phyloP scores from a whole-genome alignment of 2,113 vertebrate species.

The Dipodomys ordii region DNA sequence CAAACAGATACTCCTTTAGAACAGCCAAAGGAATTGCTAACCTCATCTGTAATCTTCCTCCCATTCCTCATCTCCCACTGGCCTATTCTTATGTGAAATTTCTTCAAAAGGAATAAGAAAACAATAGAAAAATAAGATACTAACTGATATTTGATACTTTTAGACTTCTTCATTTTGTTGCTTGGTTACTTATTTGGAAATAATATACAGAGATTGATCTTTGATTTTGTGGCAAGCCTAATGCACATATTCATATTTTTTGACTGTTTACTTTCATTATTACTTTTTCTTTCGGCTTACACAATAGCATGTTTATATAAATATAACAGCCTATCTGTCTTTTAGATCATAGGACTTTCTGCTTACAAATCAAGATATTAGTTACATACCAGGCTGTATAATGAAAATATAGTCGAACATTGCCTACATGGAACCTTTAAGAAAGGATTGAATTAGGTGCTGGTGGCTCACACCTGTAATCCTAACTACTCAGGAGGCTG shows the following conservation, averaged over 20 bases:
- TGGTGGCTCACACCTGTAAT: too few relatives aligned
- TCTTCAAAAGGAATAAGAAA: conserved; percentile 11
- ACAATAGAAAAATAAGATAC: neutral
- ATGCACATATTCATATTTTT: neutral
- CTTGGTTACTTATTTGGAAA: conserved; percentile 56
- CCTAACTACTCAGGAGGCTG: too few relatives aligned
- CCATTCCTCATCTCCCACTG: neutral
- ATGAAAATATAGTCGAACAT: conserved; percentile 51
- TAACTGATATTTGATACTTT: conserved; percentile 53
- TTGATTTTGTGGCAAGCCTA: neutral
- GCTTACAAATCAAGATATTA: conserved; percentile 51
- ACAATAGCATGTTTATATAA: conserved; percentile 48
- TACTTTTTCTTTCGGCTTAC: conserved; percentile 36
- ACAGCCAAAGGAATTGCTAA: conserved; percentile 28
- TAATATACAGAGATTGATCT: neutral
- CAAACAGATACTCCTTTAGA: conserved; percentile 35
- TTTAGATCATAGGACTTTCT: conserved; percentile 32
- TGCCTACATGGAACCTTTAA: neutral
- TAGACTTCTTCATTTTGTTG: conserved; percentile 39
- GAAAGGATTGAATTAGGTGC: neutral
- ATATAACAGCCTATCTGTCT: conserved; percentile 2
- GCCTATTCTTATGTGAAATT: conserved; percentile 27
- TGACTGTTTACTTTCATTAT: conserved; percentile 12
- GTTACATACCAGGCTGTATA: conserved; percentile 36
- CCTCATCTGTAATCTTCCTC: neutral